phyloP scores from a whole-genome alignment of 2,888 invertebrate species.

The Eledona agricola region DNA sequence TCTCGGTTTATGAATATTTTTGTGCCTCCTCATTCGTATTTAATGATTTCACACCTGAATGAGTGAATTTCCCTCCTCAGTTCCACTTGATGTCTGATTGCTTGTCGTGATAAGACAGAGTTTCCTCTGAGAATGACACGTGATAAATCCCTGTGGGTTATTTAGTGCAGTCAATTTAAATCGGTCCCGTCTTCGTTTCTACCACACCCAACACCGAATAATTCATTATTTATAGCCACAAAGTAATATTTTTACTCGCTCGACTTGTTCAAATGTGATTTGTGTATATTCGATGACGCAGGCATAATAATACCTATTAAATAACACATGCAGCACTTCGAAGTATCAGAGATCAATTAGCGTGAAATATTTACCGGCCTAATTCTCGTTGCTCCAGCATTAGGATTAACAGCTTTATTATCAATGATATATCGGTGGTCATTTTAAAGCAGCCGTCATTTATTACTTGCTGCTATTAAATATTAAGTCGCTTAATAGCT shows the following conservation, averaged over 20 bases:
- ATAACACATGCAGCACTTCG: conserved; percentile 20
- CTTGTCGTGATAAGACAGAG: conserved; percentile 10
- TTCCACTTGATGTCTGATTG: conserved; percentile 3
- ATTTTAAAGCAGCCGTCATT: conserved; percentile 30
- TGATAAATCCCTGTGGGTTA: conserved; percentile 20
- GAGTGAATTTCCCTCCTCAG: too few species aligned
- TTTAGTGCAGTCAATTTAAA: conserved; percentile 29
- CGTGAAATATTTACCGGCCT: conserved; percentile 36
- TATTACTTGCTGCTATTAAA: conserved; percentile 25
- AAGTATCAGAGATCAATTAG: conserved; percentile 39
- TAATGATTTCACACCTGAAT: too few species aligned
- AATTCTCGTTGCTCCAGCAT: conserved; percentile 26
- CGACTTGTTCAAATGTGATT: conserved; percentile 24
- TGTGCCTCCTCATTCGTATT: too few species aligned
- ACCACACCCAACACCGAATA: conserved; percentile 34
- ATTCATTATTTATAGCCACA: conserved; percentile 32
- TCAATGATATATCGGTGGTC: conserved; percentile 28
- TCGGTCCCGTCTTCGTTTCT: conserved; percentile 33
- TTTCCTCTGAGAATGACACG: conserved; percentile 13
- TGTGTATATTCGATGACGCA: conserved; percentile 16
- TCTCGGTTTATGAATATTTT: too few species aligned
- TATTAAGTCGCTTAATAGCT: conserved; percentile 26
- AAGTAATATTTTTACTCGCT: conserved; percentile 25
- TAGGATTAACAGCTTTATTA: conserved; percentile 29
- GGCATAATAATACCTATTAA: conserved; percentile 21